A percentile compares a stretch with the other conserved stretches of the same genome.
These are phyloP conservation scores for Tragelaphus buxtoni DNA, from an alignment of 2,113 vertebrate genomes.

Conservation along the genomic window DNA sequence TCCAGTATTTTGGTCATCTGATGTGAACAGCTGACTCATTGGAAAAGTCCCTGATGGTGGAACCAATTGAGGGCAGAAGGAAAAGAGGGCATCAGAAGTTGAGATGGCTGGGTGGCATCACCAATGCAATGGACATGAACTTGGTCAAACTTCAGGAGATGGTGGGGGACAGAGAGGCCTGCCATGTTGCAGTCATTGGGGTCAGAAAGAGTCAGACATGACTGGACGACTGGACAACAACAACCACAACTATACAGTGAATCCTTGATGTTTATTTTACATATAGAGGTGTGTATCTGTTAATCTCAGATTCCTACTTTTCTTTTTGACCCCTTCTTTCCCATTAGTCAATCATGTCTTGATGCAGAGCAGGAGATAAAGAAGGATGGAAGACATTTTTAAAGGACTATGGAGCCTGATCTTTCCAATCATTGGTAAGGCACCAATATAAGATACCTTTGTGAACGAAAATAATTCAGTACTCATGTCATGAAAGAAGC, in stretches of 20 bases:
- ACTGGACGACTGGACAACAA: background rate
- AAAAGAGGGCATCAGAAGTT: background rate
- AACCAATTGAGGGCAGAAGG: background rate
- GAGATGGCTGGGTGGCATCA: background rate
- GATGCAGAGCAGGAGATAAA: background rate
- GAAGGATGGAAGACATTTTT: background rate
- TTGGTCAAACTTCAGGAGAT: background rate
- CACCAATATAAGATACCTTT: background rate
- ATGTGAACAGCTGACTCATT: background rate
- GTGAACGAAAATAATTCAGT: background rate
- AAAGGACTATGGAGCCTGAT: background rate
- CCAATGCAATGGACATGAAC: background rate
- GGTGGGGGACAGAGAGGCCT: background rate
- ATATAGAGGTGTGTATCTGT: background rate
- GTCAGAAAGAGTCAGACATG: background rate
- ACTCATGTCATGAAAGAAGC: background rate
- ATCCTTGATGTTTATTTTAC: background rate
- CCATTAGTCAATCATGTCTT: background rate
- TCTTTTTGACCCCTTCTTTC: background rate
- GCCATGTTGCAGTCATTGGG: background rate
- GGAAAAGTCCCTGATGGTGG: background rate
- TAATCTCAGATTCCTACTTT: background rate
- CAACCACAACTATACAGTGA: background rate
- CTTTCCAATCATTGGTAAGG: background rate
- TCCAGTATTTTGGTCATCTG: background rate